phyloP scores from a whole-genome alignment of 2,797 vertebrate genomes.

The Acanthis flammea region DNA sequence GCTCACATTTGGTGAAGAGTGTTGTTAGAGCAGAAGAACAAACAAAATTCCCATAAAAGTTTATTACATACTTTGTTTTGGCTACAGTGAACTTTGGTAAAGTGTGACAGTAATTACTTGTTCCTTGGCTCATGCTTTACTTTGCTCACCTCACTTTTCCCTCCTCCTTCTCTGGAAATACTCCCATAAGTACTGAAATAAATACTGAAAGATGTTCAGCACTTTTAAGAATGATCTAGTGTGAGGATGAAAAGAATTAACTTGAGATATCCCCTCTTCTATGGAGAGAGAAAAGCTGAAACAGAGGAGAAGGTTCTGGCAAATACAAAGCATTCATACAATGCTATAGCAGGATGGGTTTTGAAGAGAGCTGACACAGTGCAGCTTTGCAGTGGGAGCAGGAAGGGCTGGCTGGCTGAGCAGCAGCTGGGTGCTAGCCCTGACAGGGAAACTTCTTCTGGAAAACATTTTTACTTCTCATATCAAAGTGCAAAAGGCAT shows the following conservation, averaged over 20 bases:
- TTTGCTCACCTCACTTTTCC: background rate
- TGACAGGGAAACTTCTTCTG: background rate
- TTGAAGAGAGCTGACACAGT: background rate
- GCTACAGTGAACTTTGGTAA: background rate
- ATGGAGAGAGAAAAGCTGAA: background rate
- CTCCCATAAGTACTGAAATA: background rate
- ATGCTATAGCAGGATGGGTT: background rate
- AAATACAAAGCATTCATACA: background rate
- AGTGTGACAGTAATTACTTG: background rate
- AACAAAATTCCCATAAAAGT: slow-evolving; percentile 16
- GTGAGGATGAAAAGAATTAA: background rate
- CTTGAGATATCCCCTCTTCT: background rate
- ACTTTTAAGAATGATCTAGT: background rate
- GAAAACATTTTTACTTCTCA: background rate
- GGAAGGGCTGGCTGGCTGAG: background rate
- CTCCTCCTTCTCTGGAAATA: background rate
- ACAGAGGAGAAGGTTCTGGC: background rate
- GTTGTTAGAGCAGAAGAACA: background rate
- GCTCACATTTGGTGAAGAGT: background rate
- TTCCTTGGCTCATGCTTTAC: background rate
- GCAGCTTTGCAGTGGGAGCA: background rate
- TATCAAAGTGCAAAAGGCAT: background rate
- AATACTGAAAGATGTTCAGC: background rate
- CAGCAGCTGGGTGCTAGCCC: background rate
- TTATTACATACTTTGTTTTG: background rate